A percentile compares a stretch with the other conserved stretches of the same genome.
Conservation (phyloP, 2,797 vertebrate genomes). For the Xerus rutilus region DNA sequence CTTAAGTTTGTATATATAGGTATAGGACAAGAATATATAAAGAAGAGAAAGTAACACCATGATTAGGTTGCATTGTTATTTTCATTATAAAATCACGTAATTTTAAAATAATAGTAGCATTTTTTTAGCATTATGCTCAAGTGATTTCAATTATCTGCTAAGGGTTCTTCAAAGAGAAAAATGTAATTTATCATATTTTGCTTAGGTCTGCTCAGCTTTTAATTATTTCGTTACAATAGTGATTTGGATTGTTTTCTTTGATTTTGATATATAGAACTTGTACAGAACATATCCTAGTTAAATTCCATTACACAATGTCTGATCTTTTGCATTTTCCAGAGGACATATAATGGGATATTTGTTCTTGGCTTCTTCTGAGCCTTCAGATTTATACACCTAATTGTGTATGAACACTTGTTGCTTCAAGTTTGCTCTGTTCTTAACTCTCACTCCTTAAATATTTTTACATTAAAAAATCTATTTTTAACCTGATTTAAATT, state of each 20-base stretch:
- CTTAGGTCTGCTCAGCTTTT: background rate
- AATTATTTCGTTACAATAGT: background rate
- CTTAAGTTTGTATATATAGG: background rate
- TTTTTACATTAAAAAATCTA: background rate
- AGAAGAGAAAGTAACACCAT: background rate
- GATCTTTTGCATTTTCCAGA: constrained; percentile 32
- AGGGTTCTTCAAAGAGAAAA: background rate
- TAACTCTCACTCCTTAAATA: constrained; percentile 43
- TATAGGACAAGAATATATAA: background rate
- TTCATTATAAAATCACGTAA: background rate
- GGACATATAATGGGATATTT: background rate
- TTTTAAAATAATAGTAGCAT: background rate
- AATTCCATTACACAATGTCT: background rate
- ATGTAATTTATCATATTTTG: background rate
- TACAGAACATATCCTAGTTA: background rate
- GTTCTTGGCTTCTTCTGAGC: constrained; percentile 45
- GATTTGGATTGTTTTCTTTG: background rate
- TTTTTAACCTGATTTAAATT: constrained; percentile 38
- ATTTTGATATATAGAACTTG: background rate
- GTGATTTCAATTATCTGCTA: background rate
- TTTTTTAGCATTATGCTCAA: background rate
- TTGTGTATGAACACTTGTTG: constrained; percentile 30
- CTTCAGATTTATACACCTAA: background rate
- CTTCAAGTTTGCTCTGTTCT: constrained; percentile 34
- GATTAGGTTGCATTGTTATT: background rate